A percentile compares a stretch with the other conserved stretches of the same genome.
Evolutionary conservation across 2,113 vertebrate genomes (phyloP).

Genomic region (Labeo rohita): DNA sequence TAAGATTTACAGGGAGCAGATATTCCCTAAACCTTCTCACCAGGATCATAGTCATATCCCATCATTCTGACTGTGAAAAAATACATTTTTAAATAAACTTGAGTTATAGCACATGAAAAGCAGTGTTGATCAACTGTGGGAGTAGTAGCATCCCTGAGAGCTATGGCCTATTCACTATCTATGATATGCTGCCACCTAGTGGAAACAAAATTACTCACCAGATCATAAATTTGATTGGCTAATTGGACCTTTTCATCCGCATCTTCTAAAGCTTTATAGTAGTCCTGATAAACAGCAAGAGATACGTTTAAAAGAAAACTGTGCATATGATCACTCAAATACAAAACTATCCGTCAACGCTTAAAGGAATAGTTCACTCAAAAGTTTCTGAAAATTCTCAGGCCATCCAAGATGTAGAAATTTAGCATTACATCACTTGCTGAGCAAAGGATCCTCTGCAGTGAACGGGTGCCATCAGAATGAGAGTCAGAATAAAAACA

Average conservation of each 20-base stretch:
- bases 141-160: not conserved
- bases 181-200: constrained; percentile 60
- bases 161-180: not conserved
- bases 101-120: not conserved
- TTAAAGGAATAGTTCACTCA: not conserved
- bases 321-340: not conserved
- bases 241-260: constrained; percentile 98
- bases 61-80: not conserved
- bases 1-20: not conserved
- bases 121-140: not conserved
- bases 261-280: constrained; percentile 98
- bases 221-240: constrained; percentile 99
- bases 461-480: not conserved
- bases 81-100: not conserved
- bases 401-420: not conserved
- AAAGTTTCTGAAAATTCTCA: not conserved
- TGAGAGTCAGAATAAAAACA: not conserved
- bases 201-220: constrained; percentile 83
- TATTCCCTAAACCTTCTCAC: not conserved
- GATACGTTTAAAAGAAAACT: not conserved
- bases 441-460: not conserved
- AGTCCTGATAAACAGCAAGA: constrained; percentile 80
- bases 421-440: not conserved
- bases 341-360: not conserved
- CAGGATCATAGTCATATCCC: not conserved